Conservation (phyloP, 2,113 vertebrate genomes). For the Anguilla rostrata region DNA sequence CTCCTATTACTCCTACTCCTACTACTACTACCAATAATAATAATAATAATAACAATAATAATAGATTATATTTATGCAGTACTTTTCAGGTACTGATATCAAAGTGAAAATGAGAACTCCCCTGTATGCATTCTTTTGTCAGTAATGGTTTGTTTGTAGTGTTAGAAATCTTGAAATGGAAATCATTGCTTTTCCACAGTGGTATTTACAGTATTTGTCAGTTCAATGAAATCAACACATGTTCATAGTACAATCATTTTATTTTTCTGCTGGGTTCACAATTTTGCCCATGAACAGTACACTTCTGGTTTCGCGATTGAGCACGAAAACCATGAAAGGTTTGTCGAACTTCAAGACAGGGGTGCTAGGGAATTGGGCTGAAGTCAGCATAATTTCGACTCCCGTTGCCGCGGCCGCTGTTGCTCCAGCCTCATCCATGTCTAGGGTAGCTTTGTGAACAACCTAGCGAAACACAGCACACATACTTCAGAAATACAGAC, state of each 20-base stretch:
- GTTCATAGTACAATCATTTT: neutral
- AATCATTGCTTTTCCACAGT: too few relatives aligned
- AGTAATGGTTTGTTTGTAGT: too few relatives aligned
- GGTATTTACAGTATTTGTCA: too few relatives aligned
- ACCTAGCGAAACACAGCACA: conserved; percentile 45
- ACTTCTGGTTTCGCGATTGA: conserved; percentile 47
- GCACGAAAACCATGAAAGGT: conserved; percentile 67
- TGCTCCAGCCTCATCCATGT: conserved; percentile 68
- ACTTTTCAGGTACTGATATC: too few relatives aligned
- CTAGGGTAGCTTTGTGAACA: conserved; percentile 65
- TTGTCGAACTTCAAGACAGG: conserved; percentile 58
- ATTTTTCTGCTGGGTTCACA: conserved; percentile 55
- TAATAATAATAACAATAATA: too few relatives aligned
- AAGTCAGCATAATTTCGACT: conserved; percentile 33
- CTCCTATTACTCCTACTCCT: too few relatives aligned
- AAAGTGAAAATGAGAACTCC: too few relatives aligned
- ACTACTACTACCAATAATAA: too few relatives aligned
- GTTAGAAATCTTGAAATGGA: too few relatives aligned
- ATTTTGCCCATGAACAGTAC: conserved; percentile 71
- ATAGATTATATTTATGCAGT: too few relatives aligned
- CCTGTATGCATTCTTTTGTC: too few relatives aligned
- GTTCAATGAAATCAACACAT: too few relatives aligned
- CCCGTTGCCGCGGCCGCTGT: conserved; percentile 63
- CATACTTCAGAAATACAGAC: neutral
- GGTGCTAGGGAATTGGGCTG: neutral